Evolutionary conservation across 2,797 vertebrate genomes (phyloP), one percentile per base, ranked within the genome.

Genomic region (Alcedo atthis): DNA sequence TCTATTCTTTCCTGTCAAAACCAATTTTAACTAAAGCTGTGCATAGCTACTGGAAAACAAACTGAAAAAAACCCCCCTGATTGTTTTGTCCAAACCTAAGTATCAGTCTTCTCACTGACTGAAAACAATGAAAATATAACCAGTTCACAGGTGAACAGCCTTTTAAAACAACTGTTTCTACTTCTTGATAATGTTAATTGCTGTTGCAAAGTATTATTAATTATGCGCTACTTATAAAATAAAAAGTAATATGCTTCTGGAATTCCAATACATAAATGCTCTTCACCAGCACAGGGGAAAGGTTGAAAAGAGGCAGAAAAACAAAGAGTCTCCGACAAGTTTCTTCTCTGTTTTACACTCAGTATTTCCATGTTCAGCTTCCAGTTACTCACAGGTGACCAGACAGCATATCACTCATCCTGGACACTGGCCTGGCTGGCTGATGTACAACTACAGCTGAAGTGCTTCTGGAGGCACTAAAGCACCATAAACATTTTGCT

Each of bases 91-190:
- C 40, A 79, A 61, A 42, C 8, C 9, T 26, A 85, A 76, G 35
- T 45, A 53, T 30, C 35, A 49, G 53, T 46, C 25, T 82, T 84
- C 40, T 90, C 53, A 18, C 32, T 67, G 46, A 68, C 37, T 55
- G 33, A 77, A 77, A 74, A 17, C 40, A 51, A 20, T 64, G 35
- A 71, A 62, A 90, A 82, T 92, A 43, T 22, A 81, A 88, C 24
- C 40, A 58, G 62, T 66, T 91, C 77, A 87, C 80, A 89, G 69
- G 32, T 51, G 78, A 77, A 71, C 54, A 81, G 12, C 11, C 69
- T 94, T 87, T 45, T 74, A 61, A 82, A 94, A 46, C 32, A 93
- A 91, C 62, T 57, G 57, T 68, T 87, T 87, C 61, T 59, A 48
- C 40, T 88, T 78, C 54, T 66, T 24, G 22, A 35, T 90, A 73